These are phyloP conservation scores for Acrocyrtus sp. DNA, from an alignment of 2,888 invertebrate genomes.

Conservation along the genomic window DNA sequence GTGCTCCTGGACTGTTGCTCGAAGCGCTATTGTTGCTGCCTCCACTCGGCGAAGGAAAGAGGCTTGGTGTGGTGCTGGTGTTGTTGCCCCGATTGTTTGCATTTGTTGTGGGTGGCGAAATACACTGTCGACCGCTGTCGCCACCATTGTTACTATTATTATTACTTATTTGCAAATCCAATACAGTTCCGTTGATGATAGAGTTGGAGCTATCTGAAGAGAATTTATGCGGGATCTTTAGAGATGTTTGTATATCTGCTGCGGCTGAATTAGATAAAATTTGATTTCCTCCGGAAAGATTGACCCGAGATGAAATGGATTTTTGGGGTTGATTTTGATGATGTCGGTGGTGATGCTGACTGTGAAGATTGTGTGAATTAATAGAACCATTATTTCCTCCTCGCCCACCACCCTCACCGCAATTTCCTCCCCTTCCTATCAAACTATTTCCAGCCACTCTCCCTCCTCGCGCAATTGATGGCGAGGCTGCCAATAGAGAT, in stretches of 20 bases:
- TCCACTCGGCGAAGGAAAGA: constrained; percentile 11
- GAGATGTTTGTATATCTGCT: neutral
- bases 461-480: neutral
- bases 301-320: constrained; percentile 18
- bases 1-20: constrained; percentile 21
- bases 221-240: neutral
- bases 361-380: constrained; percentile 18
- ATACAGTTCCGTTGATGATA: constrained; percentile 7
- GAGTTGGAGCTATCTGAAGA: neutral
- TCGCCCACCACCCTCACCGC: neutral
- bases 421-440: neutral
- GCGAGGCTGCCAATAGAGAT: neutral
- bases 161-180: constrained; percentile 14
- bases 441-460: neutral
- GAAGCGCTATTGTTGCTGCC: constrained; percentile 15
- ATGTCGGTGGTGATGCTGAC: too few species aligned
- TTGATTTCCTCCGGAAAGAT: constrained; percentile 2
- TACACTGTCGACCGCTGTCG: neutral
- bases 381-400: neutral
- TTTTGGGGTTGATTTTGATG: constrained; percentile 16
- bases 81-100: constrained; percentile 1
- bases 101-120: neutral
- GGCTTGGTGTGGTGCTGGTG: neutral
- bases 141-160: neutral
- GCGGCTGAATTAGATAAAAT: neutral